These are phyloP conservation scores for Standfussiana lucernea DNA, from an alignment of 2,888 invertebrate species.

Conservation along the genomic window DNA sequence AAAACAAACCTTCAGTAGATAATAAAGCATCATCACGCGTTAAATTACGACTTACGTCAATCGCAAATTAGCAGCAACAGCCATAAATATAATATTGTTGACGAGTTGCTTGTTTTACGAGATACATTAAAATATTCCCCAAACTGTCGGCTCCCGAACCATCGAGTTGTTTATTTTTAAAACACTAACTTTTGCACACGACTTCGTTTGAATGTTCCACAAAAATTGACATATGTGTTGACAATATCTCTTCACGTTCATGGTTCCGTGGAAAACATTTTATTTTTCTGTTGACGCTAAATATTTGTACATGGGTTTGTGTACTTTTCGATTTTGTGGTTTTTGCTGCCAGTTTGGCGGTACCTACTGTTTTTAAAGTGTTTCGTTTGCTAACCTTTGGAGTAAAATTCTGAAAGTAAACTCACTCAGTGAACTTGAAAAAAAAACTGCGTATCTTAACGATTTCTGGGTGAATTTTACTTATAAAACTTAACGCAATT, in stretches of 20 bases:
- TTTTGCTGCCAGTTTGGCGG: background rate
- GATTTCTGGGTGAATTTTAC: background rate
- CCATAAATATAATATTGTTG: constrained; percentile 39
- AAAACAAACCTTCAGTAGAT: constrained; percentile 14
- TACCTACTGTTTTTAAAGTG: background rate
- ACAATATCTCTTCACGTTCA: constrained; percentile 54
- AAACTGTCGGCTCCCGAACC: constrained; percentile 45
- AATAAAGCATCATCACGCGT: constrained; percentile 30
- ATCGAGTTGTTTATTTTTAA: constrained; percentile 61
- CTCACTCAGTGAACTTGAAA: background rate
- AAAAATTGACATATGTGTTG: constrained; percentile 62
- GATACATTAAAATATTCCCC: constrained; percentile 57
- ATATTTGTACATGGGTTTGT: constrained; percentile 15
- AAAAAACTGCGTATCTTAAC: background rate
- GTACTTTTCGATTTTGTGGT: constrained; percentile 7
- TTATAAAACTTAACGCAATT: background rate
- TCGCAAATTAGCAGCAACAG: constrained; percentile 37
- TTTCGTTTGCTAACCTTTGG: background rate
- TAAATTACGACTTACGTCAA: constrained; percentile 41
- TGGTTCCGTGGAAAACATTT: constrained; percentile 14
- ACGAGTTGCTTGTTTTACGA: constrained; percentile 30
- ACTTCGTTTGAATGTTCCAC: constrained; percentile 54
- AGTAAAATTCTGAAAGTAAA: background rate
- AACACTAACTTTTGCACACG: constrained; percentile 68
- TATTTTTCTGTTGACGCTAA: constrained; percentile 21